Evolutionary conservation across 2,113 vertebrate genomes (phyloP), one percentile per base, ranked within the genome.

Genomic region (Phaethon lepturus): DNA sequence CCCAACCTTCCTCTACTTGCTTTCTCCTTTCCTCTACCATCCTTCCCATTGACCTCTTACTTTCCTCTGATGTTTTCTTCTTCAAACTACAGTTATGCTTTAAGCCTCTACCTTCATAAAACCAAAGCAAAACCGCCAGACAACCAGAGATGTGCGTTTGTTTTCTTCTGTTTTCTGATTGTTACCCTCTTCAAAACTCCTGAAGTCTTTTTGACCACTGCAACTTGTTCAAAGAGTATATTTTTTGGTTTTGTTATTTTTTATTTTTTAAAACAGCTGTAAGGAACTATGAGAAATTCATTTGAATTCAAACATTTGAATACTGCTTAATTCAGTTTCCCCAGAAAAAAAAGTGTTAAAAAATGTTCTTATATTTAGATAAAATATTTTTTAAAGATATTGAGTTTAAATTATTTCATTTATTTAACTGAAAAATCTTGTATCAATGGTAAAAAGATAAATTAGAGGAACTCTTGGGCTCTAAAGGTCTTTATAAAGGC

Each of bases 231-330:
- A 29, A 71, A 64, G 31, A 14, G 1, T 9, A 71, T 7, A 0
- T 31, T 31, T 14, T 2, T 8, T 26, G 19, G 7, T 2, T 40
- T 2, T 18, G n/a, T 17, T 56, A 22, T 35, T 0, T 15, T 13
- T 42, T 11, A 24, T 52, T 74, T 59, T 74, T 82, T 28, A 40
- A 88, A 53, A 10, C 12, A 67, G 23, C 9, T n/a, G 23, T 20
- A 75, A 4, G 6, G 1, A 2, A 90, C 16, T 20, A 33, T 35
- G 6, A 35, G 35, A 87, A 82, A 86, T 60, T 28, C 0, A 29
- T 63, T 55, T 38, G 38, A 38, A 38, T 38, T 38, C 38, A 75
- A 74, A 50, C 2, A 35, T 47, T 68, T 75, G 2, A 72, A 67
- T 67, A 55, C 4, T 52, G 8, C 12, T 73, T 6, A 68, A 45